These are phyloP conservation scores for Aphaenogaster floridana DNA, from an alignment of 1,140 invertebrate species.

Conservation along the genomic window DNA sequence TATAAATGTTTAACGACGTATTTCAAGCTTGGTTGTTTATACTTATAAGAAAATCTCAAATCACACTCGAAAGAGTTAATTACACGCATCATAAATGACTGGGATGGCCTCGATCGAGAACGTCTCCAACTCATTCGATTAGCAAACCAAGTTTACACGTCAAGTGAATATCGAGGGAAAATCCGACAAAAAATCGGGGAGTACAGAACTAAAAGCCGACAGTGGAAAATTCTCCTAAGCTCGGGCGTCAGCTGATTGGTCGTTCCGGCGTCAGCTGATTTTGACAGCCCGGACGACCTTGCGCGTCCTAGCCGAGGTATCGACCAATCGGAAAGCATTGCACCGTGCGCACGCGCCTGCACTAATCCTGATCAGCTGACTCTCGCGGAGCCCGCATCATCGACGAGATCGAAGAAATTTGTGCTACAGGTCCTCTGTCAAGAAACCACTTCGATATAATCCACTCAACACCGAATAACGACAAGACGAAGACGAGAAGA, in stretches of 20 bases:
- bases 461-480: background rate
- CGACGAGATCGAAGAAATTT: constrained; percentile 38
- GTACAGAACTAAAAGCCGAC: background rate
- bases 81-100: background rate
- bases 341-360: constrained; percentile 40
- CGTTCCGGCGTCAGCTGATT: constrained; percentile 77
- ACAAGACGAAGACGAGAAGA: background rate
- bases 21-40: background rate
- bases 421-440: background rate
- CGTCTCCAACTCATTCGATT: background rate
- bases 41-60: background rate
- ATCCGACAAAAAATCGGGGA: background rate
- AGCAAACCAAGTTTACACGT: background rate
- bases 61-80: background rate
- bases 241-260: constrained; percentile 75
- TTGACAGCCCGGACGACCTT: constrained; percentile 79
- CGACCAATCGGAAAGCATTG: constrained; percentile 51
- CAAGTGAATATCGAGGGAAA: background rate
- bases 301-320: constrained; percentile 64
- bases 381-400: constrained; percentile 37
- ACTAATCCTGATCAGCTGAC: constrained; percentile 63
- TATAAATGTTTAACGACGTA: background rate
- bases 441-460: background rate
- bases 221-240: constrained; percentile 45
- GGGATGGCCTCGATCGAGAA: background rate